phyloP scores from a whole-genome alignment of 2,113 vertebrate species.

The Megaleporinus macrocephalus region DNA sequence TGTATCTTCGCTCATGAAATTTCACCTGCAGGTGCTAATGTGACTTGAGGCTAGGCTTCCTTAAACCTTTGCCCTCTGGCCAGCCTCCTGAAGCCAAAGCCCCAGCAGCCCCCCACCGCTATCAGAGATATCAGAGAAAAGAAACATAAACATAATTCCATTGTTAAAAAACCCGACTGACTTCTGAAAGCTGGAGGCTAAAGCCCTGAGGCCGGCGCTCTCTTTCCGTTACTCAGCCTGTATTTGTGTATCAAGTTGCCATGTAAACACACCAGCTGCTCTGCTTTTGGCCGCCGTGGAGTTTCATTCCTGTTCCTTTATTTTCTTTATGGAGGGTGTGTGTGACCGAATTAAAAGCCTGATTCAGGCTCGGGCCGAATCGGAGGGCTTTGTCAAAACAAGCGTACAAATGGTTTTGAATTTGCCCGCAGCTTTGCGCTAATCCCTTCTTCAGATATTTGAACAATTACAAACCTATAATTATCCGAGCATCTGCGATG shows the following conservation, averaged over 20 bases:
- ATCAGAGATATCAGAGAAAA: conserved; percentile 47
- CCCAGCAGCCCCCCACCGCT: conserved; percentile 54
- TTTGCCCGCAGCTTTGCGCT: conserved; percentile 33
- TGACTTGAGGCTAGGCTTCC: conserved; percentile 11
- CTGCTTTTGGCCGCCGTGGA: conserved; percentile 58
- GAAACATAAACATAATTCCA: not conserved
- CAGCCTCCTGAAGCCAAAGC: conserved; percentile 60
- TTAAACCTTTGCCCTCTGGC: conserved; percentile 56
- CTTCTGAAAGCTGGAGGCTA: conserved; percentile 70
- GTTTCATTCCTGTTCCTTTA: conserved; percentile 68
- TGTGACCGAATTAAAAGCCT: conserved; percentile 61
- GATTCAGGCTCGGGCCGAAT: conserved; percentile 44
- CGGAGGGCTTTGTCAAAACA: conserved; percentile 57
- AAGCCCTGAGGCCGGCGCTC: conserved; percentile 47
- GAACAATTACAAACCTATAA: conserved; percentile 3
- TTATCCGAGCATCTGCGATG: not conserved
- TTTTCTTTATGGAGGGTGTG: conserved; percentile 63
- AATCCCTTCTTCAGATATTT: conserved; percentile 12
- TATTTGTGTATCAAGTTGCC: conserved; percentile 81
- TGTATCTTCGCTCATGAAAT: no score
- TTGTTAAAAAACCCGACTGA: conserved; percentile 65
- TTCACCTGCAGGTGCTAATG: not conserved
- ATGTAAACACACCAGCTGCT: conserved; percentile 81
- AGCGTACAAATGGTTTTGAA: conserved; percentile 36
- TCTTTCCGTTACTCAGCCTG: conserved; percentile 73